Base-by-base conservation (phyloP, 2,113 vertebrate species). In the Paracanthobrama guichenoti region DNA sequence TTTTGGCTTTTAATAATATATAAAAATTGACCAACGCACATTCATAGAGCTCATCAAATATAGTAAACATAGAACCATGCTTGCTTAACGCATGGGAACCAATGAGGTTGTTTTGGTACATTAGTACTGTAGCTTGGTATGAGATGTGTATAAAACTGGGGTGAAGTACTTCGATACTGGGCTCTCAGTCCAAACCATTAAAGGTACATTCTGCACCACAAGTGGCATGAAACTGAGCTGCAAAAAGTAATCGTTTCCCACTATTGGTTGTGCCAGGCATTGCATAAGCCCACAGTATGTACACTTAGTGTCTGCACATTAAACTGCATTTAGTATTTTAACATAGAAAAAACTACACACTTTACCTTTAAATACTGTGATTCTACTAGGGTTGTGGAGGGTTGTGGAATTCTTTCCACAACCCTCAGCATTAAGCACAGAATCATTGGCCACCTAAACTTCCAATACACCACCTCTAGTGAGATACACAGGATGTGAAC, bases 401-500 rank as follows among this genome's bases (percentile, higher is more conserved):
- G n/a, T n/a, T n/a, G n/a, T n/a, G n/a, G n/a, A 13, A 79, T 28
- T 69, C 53, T 87, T 82, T 85, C 78, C 77, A 81, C 82, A 81
- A 50, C 72, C 72, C 72, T 82, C 73, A 26, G 31, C 14, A 0
- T 83, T 79, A 79, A 67, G 18, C 76, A 81, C 77, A 83, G 22
- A 78, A 39, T 79, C 76, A 75, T 46, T 86, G 46, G 26, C 86
- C 82, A 89, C 82, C 85, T 88, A 80, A 71, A 88, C 75, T 84
- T 87, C 86, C 82, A 83, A 84, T 78, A 81, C 80, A 73, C 86
- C 84, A 84, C 66, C 76, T 79, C 31, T 74, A 81, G 69, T 79
- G 78, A 85, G 74, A 86, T 76, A 83, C 83, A 89, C 87, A 89
- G 86, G 82, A 87, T 85, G 77, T 90, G 89, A 90, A 87, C 84